Evolutionary conservation across 2,888 invertebrate genomes (phyloP).

Genomic region (Celastrina argiolus): DNA sequence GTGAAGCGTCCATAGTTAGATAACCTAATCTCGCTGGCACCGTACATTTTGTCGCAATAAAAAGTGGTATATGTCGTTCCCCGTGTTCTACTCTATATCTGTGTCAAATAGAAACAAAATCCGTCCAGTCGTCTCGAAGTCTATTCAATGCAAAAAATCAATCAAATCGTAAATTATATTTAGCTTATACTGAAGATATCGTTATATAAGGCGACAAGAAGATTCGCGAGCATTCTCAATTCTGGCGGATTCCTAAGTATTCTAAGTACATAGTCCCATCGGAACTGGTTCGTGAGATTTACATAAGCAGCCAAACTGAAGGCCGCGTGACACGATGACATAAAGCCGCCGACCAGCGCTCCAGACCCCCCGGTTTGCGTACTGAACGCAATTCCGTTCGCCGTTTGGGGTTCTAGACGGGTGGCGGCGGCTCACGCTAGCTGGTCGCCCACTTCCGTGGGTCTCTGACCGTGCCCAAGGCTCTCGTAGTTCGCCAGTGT

Average conservation of each 20-base stretch:
- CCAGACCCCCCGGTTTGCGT: constrained; percentile 28
- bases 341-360: constrained; percentile 50
- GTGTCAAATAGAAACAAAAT: too few relatives aligned
- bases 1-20: too few relatives aligned
- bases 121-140: too few relatives aligned
- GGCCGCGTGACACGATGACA: constrained; percentile 61
- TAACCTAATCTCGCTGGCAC: too few relatives aligned
- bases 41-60: too few relatives aligned
- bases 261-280: constrained; percentile 17
- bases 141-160: too few relatives aligned
- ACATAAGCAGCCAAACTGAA: constrained; percentile 58
- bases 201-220: too few relatives aligned
- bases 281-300: constrained; percentile 50
- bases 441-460: constrained; percentile 64
- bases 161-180: too few relatives aligned
- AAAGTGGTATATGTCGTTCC: too few relatives aligned
- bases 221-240: too few relatives aligned
- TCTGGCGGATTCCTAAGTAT: background rate
- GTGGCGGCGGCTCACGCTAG: constrained; percentile 45
- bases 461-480: constrained; percentile 66
- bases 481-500: constrained; percentile 60
- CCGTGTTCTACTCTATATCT: too few relatives aligned
- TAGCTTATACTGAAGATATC: too few relatives aligned
- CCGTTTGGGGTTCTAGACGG: constrained; percentile 42
- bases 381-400: constrained; percentile 26